Base-by-base conservation (phyloP, 2,888 invertebrate species). In the Ctenicera cuprea region DNA sequence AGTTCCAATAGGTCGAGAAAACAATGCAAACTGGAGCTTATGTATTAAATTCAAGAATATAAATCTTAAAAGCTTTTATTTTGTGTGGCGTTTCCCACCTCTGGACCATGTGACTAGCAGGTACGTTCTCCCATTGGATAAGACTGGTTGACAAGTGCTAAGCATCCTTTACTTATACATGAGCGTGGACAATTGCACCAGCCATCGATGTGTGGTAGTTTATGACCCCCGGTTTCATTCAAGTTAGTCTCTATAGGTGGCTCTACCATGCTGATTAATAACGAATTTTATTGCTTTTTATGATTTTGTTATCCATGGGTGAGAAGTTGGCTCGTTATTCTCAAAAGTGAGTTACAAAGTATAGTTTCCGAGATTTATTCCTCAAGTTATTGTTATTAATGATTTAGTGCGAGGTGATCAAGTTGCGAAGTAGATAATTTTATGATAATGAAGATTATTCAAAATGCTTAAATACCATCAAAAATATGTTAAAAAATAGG, bases 181-280 rank as follows among this genome's bases (percentile, higher is more conserved):
- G 78, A 80, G 77, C 79, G 78, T 77, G 75, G 77, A 80, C 82
- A 82, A 81, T 81, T 83, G 82, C 81, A 80, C 77, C 82, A 81
- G 82, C 83, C 83, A 83, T 83, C 81, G 82, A 83, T 80, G 82
- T 78, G 80, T 78, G 75, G 76, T 83, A 81, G 81, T 84, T 84
- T 84, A 84, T 83, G 79, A 79, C 80, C 75, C 74, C 77, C 73
- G 73, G 77, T 80, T 80, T 77, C 75, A 77, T 84, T 81, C 80
- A 75, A 80, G 82, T 78, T 75, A 74, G 73, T 75, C 83, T 82
- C 82, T 81, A 82, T 81, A 85, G 84, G 85, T 85, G 85, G 83
- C 84, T 78, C 78, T 79, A 79, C 80, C 62, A 66, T 76, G 68
- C 73, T 78, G 80, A 80, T 80, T 79, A 79, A 77, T 74, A 73